Percentiles rank a stretch among this genome's conserved stretches.
phyloP scores from a whole-genome alignment of 2,888 invertebrate species.

The Alentia gelatinosa region DNA sequence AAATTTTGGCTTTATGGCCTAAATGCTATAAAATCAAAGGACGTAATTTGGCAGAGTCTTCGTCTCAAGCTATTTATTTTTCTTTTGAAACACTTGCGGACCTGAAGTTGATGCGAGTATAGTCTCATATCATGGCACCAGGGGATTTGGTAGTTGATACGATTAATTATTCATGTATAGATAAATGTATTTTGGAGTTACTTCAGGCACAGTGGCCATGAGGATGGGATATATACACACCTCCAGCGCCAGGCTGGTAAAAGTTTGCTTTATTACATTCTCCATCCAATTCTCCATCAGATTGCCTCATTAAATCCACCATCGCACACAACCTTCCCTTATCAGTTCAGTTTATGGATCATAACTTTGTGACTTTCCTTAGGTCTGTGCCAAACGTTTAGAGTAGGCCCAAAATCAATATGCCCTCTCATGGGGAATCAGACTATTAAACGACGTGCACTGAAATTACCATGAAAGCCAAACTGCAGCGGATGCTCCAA shows the following conservation, averaged over 20 bases:
- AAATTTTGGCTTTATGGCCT: too few species aligned
- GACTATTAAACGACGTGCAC: not conserved
- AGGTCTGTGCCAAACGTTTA: not conserved
- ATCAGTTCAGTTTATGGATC: not conserved
- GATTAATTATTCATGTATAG: not conserved
- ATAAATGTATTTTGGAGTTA: not conserved
- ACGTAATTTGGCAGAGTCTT: too few species aligned
- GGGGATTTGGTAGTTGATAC: not conserved
- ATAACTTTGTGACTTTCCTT: constrained; percentile 1
- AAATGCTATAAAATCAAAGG: too few species aligned
- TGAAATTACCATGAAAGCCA: not conserved
- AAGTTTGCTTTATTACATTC: not conserved
- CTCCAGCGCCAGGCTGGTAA: not conserved
- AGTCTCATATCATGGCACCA: too few species aligned
- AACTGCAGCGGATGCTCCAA: not conserved
- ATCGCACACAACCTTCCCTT: not conserved
- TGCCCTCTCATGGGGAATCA: constrained; percentile 1
- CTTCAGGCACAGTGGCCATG: too few species aligned
- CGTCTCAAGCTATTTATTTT: too few species aligned
- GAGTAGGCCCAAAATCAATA: not conserved
- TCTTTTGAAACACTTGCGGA: too few species aligned
- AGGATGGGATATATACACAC: not conserved
- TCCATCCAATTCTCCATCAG: not conserved
- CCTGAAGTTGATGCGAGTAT: too few species aligned
- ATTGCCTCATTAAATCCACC: not conserved